Evolutionary conservation across 2,888 invertebrate genomes (phyloP), one percentile per base, ranked within the genome.

Genomic region (Cantharis flavilabris): DNA sequence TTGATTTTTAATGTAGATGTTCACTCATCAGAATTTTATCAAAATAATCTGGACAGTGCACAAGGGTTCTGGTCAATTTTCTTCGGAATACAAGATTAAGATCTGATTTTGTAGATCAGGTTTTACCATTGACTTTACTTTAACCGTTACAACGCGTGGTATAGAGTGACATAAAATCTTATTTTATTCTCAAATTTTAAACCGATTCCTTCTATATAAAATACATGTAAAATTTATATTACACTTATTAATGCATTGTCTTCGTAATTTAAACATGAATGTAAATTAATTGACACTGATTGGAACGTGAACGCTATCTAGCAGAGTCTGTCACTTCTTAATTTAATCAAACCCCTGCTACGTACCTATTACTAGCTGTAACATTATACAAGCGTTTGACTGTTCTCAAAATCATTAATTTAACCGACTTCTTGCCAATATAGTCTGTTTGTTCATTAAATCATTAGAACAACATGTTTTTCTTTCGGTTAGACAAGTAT

Each of bases 271-370:
- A 33, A 33, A 63, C 63, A 63, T 28, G 65, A 62, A 76, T 76
- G 70, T 28, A 75, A 74, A 75, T 75, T 63, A 75, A 75, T 64
- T 75, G 70, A 71, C 72, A 73, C 63, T 73, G 73, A 77, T 73
- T 77, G 73, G 71, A 33, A 71, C 64, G 73, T 76, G 49, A 63
- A 62, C 62, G 69, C 71, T 70, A 77, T 63, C 73, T 65, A 69
- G 23, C 49, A 28, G 76, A 71, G 73, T 71, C 71, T 77, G 77
- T 75, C 77, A 77, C 75, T 77, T 77, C 77, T 70, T 77, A 77
- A 77, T 75, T 75, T 74, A 75, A 77, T 77, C 77, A 77, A 71
- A 71, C 74, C 72, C 74, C 71, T 65, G 77, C 75, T 74, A 77
- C 72, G 65, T 26, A 26, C 26, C 10, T 67, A 67, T 10, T 18